Evolutionary conservation across 2,113 vertebrate genomes (phyloP), one percentile per base, ranked within the genome.

Genomic region (Halichoeres trimaculatus): DNA sequence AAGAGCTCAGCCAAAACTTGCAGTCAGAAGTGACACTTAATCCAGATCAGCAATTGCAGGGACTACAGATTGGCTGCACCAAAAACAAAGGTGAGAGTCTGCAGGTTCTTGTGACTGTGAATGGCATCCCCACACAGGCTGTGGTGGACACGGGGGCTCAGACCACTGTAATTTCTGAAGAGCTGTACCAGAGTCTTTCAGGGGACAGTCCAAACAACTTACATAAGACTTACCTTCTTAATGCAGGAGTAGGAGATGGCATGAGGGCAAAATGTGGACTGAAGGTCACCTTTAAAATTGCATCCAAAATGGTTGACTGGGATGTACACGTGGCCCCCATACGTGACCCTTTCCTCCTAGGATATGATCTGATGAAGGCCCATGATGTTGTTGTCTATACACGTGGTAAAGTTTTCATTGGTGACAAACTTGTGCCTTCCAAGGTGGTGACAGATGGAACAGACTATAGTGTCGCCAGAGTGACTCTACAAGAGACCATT

Each of bases 51-150:
- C 58, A 45, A 43, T 20, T 12, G 5, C 58, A 45, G 24, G 58
- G 23, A 8, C 13, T 40, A 17, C 38, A 61, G 13, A 61, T 61
- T 26, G 22, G 38, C 8, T 61, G 38, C 8, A 45, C 58, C 5
- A 36, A 61, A 61, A 40, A 61, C 23, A 24, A 36, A 36, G 35
- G 35, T 36, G 35, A 36, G 35, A 61, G 40, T 61, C 36, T 45
- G 8, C 38, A 45, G 43, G 45, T 61, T 19, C 58, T 22, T 10
- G 1, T 61, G 58, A 61, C 22, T 16, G 43, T 61, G 26, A 61
- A 61, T 26, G 40, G 58, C 58, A 61, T 61, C 8, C 13, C 22
- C 43, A 45, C 40, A 19, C 58, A 61, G 20, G 58, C 58, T 17
- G 38, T 61, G 16, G 58, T 24, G 26, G 41, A 61, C 41, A 45